A percentile compares a stretch with the other conserved stretches of the same genome.
Evolutionary conservation across 2,888 invertebrate species (phyloP).

Genomic region (Habroteleia sp.): DNA sequence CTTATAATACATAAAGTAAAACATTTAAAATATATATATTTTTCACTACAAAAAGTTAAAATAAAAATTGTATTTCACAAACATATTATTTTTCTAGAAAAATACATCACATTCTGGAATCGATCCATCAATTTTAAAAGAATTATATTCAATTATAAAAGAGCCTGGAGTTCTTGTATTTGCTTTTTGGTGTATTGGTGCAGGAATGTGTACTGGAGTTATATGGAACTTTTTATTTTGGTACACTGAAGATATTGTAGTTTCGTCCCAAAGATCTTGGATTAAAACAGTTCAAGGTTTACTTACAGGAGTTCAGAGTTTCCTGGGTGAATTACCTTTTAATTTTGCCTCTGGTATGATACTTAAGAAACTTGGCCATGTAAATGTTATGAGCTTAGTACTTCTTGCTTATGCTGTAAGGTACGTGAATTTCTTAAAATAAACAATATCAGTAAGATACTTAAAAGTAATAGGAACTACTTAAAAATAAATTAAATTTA

Average conservation of each 20-base stretch:
- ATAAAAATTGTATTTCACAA: no score
- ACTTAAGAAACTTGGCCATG: slow-evolving; percentile 85
- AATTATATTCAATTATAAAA: slow-evolving; percentile 70
- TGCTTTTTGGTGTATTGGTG: slow-evolving; percentile 89
- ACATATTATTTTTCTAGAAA: slow-evolving; percentile 65
- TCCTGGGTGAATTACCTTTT: slow-evolving; percentile 92
- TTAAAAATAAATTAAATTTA: slow-evolving; percentile 12
- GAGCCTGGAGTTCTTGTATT: slow-evolving; percentile 85
- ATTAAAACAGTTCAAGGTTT: slow-evolving; percentile 89
- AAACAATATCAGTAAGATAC: no score
- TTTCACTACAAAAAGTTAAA: no score
- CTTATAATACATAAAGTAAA: no score
- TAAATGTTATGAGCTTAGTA: slow-evolving; percentile 91
- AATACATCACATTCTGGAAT: slow-evolving; percentile 65
- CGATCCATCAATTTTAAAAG: slow-evolving; percentile 75
- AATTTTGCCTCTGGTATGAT: slow-evolving; percentile 88
- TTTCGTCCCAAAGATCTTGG: slow-evolving; percentile 80
- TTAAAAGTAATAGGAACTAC: no score
- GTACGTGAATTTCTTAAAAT: no score
- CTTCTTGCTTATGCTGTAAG: slow-evolving; percentile 80
- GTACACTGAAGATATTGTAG: slow-evolving; percentile 89
- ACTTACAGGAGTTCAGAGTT: slow-evolving; percentile 88
- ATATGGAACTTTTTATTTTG: slow-evolving; percentile 95
- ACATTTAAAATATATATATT: slow-evolving; percentile 68
- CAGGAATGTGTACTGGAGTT: slow-evolving; percentile 92